Base-by-base conservation (phyloP, 2,113 vertebrate genomes). In the Tenrec ecaudatus region DNA sequence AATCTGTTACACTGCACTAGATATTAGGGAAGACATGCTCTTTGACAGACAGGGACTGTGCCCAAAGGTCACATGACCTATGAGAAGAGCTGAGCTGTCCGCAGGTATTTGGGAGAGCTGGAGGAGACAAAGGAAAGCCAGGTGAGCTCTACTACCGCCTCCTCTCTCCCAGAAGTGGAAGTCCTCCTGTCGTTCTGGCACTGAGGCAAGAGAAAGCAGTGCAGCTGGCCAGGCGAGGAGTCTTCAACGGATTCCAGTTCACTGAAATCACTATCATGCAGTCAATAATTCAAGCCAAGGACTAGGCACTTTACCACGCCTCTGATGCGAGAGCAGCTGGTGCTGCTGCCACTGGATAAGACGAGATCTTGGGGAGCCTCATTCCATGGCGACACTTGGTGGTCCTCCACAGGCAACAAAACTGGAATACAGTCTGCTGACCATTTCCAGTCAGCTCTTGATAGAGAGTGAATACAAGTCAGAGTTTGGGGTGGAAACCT, bases 201-300 rank as follows among this genome's bases (percentile, higher is more conserved):
- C 0, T 60, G 31, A 64, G 90, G 71, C 2, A 2, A 40, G 0
- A 1, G 1, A 8, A 2, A 75, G 79, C 93, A 94, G 68, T 73
- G 79, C 40, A 81, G 75, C n/a, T 78, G 69, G 77, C 64, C 36
- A 95, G 88, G 53, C 58, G 4, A 77, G 82, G 77, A 17, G 20
- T 78, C 66, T 88, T 92, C 66, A 33, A n/a, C 40, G 47, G 2
- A 43, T 25, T 92, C 62, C 64, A 66, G 91, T 7, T 78, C 53
- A 10, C 19, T 43, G 69, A 58, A 75, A 58, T 27, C 68, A 94
- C 38, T 33, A 69, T 25, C 43, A 86, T 83, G 81, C 9, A 60
- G 92, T 29, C 8, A 3, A 77, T 90, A 81, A 89, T 82, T 86
- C 91, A 93, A 86, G 86, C n/a, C 43, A 88, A 95, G 40, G 68